Conservation (phyloP, 1,140 invertebrate species). For the Caenorhabditis tropicalis region DNA sequence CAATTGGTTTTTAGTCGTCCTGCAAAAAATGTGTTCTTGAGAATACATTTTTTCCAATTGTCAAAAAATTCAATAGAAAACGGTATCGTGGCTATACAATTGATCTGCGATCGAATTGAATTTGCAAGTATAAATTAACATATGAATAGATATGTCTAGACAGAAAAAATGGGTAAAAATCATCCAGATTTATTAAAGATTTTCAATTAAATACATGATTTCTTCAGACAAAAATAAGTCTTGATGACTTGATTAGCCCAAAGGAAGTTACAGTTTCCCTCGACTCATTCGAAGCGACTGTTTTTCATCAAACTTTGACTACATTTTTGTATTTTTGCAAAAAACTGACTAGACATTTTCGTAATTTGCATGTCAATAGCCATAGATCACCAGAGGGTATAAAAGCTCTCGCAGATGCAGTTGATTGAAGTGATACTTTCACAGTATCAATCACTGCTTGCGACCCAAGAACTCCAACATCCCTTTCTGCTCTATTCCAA, state of each 20-base stretch:
- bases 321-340: not conserved
- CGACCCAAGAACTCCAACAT: not conserved
- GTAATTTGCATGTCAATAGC: not conserved
- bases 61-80: not conserved
- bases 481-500: too few relatives aligned
- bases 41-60: not conserved
- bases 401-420: not conserved
- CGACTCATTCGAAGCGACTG: too few relatives aligned
- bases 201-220: too few relatives aligned
- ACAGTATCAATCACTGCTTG: not conserved
- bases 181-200: not conserved
- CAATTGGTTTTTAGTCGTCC: not conserved
- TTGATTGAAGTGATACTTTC: too few relatives aligned
- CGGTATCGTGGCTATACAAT: not conserved
- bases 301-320: not conserved
- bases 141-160: not conserved
- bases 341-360: not conserved
- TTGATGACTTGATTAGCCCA: too few relatives aligned
- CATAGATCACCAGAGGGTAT: not conserved
- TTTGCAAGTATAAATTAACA: not conserved
- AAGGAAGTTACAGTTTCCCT: not conserved
- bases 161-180: not conserved
- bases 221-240: too few relatives aligned
- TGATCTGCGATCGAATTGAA: not conserved
- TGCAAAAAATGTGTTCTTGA: not conserved